Conservation (phyloP, 2,888 invertebrate species). For the Branchipolynoe longqiensis region DNA sequence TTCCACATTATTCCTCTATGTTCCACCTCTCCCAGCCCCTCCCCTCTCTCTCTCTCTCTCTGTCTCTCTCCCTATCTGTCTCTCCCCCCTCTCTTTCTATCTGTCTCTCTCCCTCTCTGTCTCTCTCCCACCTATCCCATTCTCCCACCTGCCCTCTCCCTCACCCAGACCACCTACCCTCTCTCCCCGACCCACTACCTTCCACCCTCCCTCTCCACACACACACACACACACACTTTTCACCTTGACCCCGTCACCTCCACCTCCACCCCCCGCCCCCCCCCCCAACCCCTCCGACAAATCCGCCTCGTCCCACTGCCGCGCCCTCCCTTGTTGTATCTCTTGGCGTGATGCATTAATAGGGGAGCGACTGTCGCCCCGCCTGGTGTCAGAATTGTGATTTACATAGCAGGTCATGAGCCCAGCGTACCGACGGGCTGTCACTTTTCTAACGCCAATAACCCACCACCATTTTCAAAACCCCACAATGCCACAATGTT, state of each 20-base stretch:
- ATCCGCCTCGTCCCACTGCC: background rate
- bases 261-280: background rate
- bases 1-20: background rate
- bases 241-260: too few relatives aligned
- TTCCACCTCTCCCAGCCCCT: background rate
- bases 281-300: background rate
- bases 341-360: constrained; percentile 36
- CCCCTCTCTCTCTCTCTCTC: background rate
- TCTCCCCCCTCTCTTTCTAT: background rate
- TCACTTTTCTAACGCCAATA: too few relatives aligned
- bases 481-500: too few relatives aligned
- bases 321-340: background rate
- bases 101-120: background rate
- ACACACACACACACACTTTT: too few relatives aligned
- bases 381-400: constrained; percentile 31
- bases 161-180: background rate
- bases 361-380: constrained; percentile 11
- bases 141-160: background rate
- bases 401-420: constrained; percentile 28
- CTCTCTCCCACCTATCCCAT: background rate
- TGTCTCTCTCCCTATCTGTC: background rate
- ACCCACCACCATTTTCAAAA: too few relatives aligned
- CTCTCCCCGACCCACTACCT: background rate
- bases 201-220: background rate
- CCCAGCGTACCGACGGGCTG: too few relatives aligned